A percentile compares a stretch with the other conserved stretches of the same genome.
Conservation (phyloP, 2,888 invertebrate species). For the Pegoplata infirma region DNA sequence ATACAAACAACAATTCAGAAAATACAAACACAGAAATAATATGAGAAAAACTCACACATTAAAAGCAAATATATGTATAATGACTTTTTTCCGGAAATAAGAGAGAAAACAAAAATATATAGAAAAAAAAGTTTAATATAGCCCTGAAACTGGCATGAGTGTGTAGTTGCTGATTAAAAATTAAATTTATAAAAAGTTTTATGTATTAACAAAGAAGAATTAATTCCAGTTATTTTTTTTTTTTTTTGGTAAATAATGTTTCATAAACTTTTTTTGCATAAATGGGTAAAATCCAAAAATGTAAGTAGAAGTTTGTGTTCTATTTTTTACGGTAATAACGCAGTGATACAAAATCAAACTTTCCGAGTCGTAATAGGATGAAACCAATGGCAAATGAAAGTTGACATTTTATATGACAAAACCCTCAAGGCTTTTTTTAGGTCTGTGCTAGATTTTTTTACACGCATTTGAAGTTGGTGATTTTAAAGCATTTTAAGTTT, state of each 20-base stretch:
- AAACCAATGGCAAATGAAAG: no score
- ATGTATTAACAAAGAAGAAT: slow-evolving; percentile 2
- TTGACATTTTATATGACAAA: no score
- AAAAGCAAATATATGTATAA: slow-evolving; percentile 35
- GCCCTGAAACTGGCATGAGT: not conserved
- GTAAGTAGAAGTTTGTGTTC: not conserved
- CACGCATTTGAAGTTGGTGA: no score
- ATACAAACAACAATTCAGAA: not conserved
- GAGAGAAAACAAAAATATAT: no score
- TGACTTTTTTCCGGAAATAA: slow-evolving; percentile 16
- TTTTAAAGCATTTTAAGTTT: no score
- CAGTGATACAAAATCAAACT: no score
- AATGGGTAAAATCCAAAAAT: not conserved
- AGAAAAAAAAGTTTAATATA: not conserved
- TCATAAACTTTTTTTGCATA: no score
- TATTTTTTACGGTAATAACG: no score
- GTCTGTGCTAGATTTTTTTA: no score
- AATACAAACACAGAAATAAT: not conserved
- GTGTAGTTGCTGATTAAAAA: slow-evolving; percentile 35
- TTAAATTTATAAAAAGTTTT: slow-evolving; percentile 24
- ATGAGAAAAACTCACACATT: not conserved
- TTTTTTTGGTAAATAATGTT: not conserved
- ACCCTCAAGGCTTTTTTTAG: no score
- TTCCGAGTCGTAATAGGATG: no score
- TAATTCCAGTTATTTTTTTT: no score